These are phyloP conservation scores for Nomada fucata DNA, from an alignment of 2,888 invertebrate genomes.

Conservation along the genomic window DNA sequence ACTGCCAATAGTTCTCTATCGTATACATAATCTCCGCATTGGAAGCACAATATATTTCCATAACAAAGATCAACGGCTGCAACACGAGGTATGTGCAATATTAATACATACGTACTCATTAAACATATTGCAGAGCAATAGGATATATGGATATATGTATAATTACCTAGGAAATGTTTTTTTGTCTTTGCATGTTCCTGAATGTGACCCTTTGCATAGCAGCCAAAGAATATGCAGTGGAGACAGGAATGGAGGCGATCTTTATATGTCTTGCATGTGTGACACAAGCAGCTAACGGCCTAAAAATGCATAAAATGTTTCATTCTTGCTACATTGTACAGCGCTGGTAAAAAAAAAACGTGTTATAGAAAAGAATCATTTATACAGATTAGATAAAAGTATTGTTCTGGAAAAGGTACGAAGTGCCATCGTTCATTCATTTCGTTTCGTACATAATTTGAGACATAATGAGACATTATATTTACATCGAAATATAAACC, in stretches of 20 bases:
- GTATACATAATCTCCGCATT: conserved; percentile 97
- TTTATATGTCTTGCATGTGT: conserved; percentile 91
- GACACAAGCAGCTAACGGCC: conserved; percentile 93
- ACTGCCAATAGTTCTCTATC: conserved; percentile 87
- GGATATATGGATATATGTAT: background rate
- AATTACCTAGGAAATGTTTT: conserved; percentile 90
- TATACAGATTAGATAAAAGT: conserved; percentile 29
- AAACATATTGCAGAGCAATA: background rate
- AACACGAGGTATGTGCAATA: conserved; percentile 40
- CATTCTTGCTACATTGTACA: background rate
- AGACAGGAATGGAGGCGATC: conserved; percentile 93
- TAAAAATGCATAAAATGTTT: conserved; percentile 80
- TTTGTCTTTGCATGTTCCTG: conserved; percentile 93
- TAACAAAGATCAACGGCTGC: conserved; percentile 93
- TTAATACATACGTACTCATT: background rate
- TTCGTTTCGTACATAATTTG: conserved; percentile 10
- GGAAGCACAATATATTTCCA: conserved; percentile 95
- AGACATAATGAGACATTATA: conserved; percentile 7
- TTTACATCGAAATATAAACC: background rate
- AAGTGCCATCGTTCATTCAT: background rate
- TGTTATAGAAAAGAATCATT: background rate
- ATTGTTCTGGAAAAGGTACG: background rate
- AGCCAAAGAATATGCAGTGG: conserved; percentile 97
- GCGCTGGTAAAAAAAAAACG: background rate
- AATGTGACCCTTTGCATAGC: conserved; percentile 92